Conservation (phyloP, 2,797 vertebrate genomes). For the Apodemus agrarius region DNA sequence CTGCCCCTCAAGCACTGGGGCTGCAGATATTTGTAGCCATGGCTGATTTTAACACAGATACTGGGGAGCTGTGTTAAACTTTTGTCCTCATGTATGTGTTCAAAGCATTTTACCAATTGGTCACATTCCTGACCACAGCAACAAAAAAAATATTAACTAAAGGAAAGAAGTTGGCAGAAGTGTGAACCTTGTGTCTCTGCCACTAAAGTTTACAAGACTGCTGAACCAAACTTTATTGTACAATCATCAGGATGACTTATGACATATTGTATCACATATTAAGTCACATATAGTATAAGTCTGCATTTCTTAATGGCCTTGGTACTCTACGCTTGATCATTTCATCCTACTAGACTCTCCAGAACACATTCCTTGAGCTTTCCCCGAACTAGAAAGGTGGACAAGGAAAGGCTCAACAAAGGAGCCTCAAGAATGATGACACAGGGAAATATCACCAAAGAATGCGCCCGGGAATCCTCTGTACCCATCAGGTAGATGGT, state of each 20-base stretch:
- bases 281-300: background rate
- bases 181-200: background rate
- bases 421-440: background rate
- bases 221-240: background rate
- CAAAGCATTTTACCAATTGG: background rate
- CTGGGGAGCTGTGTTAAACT: background rate
- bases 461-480: accelerated
- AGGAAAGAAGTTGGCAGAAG: background rate
- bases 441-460: background rate
- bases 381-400: background rate
- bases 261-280: background rate
- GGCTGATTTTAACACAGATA: background rate
- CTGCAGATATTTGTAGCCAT: background rate
- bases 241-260: background rate
- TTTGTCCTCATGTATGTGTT: background rate
- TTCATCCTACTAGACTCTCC: accelerated
- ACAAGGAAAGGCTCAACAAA: background rate
- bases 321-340: background rate
- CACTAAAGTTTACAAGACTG: background rate
- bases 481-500: too few relatives aligned
- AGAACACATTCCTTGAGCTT: background rate
- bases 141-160: background rate
- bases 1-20: too few relatives aligned
- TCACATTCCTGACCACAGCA: background rate
- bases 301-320: background rate